A percentile compares a stretch with the other conserved stretches of the same genome.
These are phyloP conservation scores for Otolemur crassicaudatus DNA, from an alignment of 2,797 vertebrate genomes.

Conservation along the genomic window DNA sequence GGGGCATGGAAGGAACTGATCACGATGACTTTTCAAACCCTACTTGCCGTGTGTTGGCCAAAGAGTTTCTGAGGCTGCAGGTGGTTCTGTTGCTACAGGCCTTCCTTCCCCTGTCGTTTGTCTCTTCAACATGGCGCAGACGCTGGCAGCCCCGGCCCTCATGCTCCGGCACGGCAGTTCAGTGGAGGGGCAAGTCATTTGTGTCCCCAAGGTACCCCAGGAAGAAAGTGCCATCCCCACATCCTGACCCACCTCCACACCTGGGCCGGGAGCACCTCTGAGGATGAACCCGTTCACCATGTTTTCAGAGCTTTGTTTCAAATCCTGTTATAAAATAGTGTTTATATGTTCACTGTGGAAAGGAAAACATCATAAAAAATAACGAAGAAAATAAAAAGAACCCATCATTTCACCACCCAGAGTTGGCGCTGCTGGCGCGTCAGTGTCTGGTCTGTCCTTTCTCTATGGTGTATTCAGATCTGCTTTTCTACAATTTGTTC, in stretches of 20 bases:
- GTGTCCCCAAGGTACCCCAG: fast-evolving
- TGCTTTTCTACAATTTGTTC: fast-evolving
- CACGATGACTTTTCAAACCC: neutral
- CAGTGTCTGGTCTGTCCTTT: neutral
- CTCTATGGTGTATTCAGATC: fast-evolving
- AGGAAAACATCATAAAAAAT: neutral
- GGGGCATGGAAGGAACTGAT: neutral
- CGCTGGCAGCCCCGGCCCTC: neutral
- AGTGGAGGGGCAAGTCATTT: too few relatives aligned
- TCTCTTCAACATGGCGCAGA: neutral
- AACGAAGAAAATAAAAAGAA: neutral
- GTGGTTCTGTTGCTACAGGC: neutral
- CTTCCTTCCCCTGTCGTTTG: neutral
- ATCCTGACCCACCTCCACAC: fast-evolving
- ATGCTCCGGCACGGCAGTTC: fast-evolving
- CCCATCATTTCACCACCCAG: fast-evolving
- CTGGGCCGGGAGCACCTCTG: fast-evolving
- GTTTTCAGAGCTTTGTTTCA: neutral
- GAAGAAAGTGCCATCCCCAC: fast-evolving
- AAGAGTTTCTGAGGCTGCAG: neutral
- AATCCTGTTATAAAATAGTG: neutral
- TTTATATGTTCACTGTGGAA: neutral
- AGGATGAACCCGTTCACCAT: fast-evolving
- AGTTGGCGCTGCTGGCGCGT: fast-evolving
- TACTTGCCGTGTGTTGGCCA: fast-evolving